These are phyloP conservation scores for Kryptolebias marmoratus DNA, from an alignment of 2,113 vertebrate species.

Conservation along the genomic window DNA sequence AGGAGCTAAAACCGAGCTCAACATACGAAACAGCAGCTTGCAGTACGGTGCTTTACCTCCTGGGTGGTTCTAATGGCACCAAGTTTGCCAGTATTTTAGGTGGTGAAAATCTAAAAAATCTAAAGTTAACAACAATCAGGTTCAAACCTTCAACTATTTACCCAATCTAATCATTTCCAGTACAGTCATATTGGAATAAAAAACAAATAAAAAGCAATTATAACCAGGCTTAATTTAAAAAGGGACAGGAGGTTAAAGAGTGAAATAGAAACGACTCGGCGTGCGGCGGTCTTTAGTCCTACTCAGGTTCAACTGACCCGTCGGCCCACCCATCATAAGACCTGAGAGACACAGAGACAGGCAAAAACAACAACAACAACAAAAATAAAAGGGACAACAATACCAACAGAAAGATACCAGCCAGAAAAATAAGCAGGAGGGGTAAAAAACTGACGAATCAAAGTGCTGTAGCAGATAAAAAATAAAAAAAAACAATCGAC, in stretches of 20 bases:
- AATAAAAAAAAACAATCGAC: no score
- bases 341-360: conserved; percentile 43
- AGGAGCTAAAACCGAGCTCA: neutral
- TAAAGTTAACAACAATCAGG: neutral
- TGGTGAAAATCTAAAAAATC: neutral
- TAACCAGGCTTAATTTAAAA: neutral
- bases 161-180: neutral
- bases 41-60: neutral
- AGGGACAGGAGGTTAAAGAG: conserved; percentile 12
- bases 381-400: neutral
- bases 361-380: neutral
- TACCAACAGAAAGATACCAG: neutral
- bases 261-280: conserved; percentile 61
- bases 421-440: neutral
- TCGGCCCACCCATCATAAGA: conserved; percentile 65
- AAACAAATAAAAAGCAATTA: neutral
- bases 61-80: neutral
- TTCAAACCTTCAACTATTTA: neutral
- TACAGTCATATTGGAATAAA: neutral
- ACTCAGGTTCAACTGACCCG: conserved; percentile 65
- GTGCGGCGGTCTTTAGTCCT: conserved; percentile 71
- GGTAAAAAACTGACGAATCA: no score
- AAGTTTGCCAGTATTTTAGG: neutral
- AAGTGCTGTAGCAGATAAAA: no score
- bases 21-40: conserved; percentile 19